These are phyloP conservation scores for Parasteatoda tepidariorum DNA, from an alignment of 1,140 invertebrate genomes.

Conservation along the genomic window DNA sequence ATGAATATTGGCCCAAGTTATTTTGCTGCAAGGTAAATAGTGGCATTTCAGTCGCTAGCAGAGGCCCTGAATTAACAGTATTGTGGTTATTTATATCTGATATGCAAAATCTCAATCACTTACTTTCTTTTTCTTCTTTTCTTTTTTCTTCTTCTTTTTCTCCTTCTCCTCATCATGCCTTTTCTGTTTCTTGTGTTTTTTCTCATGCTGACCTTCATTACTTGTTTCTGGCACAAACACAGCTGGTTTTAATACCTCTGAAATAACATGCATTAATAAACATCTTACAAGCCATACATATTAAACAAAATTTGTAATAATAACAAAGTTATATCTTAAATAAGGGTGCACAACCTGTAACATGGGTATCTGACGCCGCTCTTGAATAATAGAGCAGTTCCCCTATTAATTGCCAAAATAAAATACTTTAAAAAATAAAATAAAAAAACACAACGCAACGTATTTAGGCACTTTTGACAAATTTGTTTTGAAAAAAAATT, in stretches of 20 bases:
- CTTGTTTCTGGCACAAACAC: slow-evolving; percentile 66
- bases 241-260: not conserved
- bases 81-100: too few relatives aligned
- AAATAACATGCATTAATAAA: not conserved
- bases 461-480: not conserved
- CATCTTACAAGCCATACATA: not conserved
- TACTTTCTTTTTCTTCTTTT: slow-evolving; percentile 77
- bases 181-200: slow-evolving; percentile 96
- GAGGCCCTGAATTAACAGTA: too few relatives aligned
- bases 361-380: too few relatives aligned
- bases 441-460: not conserved
- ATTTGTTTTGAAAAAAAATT: not conserved
- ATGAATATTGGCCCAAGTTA: too few relatives aligned
- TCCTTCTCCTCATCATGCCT: slow-evolving; percentile 94
- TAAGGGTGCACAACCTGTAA: too few relatives aligned
- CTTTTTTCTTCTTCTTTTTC: slow-evolving; percentile 93
- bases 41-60: too few relatives aligned
- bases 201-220: slow-evolving; percentile 78
- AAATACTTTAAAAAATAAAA: not conserved
- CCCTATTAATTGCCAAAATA: too few relatives aligned
- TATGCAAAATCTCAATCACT: too few relatives aligned
- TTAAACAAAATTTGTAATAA: not conserved
- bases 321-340: too few relatives aligned
- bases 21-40: too few relatives aligned
- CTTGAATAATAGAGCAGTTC: too few relatives aligned